phyloP scores from a whole-genome alignment of 2,113 vertebrate species.

The Butorides virescens region DNA sequence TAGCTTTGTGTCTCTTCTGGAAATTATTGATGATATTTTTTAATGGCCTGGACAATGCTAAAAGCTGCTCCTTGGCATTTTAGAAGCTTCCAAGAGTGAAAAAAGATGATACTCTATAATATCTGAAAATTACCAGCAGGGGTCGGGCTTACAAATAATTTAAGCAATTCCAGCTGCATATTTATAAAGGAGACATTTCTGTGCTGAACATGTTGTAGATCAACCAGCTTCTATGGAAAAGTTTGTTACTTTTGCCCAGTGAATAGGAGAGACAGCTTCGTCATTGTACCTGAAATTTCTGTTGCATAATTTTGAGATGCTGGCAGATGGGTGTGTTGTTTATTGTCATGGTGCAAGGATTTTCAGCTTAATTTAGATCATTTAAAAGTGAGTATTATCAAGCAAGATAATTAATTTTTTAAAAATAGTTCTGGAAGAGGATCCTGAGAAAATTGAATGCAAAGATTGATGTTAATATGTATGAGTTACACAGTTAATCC shows the following conservation, averaged over 20 bases:
- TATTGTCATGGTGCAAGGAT: neutral
- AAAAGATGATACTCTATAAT: neutral
- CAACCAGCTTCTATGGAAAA: neutral
- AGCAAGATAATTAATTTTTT: neutral
- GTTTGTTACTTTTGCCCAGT: neutral
- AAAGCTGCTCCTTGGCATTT: neutral
- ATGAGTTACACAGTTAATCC: neutral
- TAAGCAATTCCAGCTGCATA: conserved; percentile 5
- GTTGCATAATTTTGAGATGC: neutral
- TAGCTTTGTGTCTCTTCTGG: neutral
- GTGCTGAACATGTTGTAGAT: neutral
- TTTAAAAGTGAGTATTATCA: neutral
- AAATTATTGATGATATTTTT: conserved; percentile 5
- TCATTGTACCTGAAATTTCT: neutral
- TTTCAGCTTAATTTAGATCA: neutral
- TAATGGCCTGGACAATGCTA: neutral
- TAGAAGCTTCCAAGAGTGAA: neutral
- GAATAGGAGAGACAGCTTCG: neutral
- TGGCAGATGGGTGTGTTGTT: neutral
- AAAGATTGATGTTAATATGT: neutral
- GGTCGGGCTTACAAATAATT: conserved; percentile 65
- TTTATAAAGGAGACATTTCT: neutral
- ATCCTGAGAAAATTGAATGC: neutral
- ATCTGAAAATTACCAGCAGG: conserved; percentile 56
- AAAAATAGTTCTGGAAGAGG: neutral